These are phyloP conservation scores for Leptopterna dolabrata DNA, from an alignment of 2,888 invertebrate genomes.

Conservation along the genomic window DNA sequence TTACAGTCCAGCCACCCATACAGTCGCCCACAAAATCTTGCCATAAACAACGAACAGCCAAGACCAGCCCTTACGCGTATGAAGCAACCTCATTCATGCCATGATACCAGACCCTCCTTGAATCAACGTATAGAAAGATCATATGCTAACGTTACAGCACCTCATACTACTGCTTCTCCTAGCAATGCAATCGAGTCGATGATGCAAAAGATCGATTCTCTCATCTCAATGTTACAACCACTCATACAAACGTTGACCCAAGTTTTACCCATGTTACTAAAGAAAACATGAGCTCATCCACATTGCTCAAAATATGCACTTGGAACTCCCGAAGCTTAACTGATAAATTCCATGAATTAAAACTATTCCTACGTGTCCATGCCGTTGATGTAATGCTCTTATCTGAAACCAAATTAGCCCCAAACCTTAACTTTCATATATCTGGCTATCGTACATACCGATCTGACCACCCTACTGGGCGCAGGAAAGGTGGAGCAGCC, in stretches of 20 bases:
- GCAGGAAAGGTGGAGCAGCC: neutral
- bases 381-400: neutral
- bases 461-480: neutral
- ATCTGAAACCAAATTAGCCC: slow-evolving; percentile 13
- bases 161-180: neutral
- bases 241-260: neutral
- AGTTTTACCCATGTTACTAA: neutral
- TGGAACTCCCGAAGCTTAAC: neutral
- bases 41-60: neutral
- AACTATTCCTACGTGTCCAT: neutral
- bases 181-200: neutral
- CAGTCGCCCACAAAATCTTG: neutral
- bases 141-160: neutral
- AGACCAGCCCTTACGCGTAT: neutral
- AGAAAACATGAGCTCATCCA: neutral
- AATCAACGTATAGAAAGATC: neutral
- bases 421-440: neutral
- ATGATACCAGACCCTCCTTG: neutral
- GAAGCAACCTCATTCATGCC: neutral
- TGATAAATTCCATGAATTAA: neutral
- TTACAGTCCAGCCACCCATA: too few species aligned
- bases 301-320: neutral
- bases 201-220: neutral
- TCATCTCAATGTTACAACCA: neutral
- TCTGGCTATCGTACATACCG: neutral